Conservation (phyloP, 2,888 invertebrate species). For the Heliconius ismenius region DNA sequence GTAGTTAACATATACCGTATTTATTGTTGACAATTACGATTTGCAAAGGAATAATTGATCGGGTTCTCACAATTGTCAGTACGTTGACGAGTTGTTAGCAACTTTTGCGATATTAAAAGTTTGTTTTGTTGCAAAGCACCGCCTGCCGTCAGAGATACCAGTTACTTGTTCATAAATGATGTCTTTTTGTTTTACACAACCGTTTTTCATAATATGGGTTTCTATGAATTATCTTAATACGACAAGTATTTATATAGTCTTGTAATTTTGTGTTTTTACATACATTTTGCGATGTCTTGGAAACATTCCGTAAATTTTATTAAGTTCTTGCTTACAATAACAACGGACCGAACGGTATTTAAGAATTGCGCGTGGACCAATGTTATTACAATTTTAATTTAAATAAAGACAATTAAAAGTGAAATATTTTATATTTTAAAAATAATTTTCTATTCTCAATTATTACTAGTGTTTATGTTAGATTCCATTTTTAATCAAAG, state of each 20-base stretch:
- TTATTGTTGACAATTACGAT: conserved; percentile 78
- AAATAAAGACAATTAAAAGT: neutral
- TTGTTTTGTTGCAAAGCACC: conserved; percentile 60
- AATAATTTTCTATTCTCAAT: conserved; percentile 47
- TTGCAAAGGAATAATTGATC: conserved; percentile 78
- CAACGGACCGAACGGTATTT: conserved; percentile 60
- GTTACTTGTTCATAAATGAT: conserved; percentile 56
- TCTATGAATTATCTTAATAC: conserved; percentile 70
- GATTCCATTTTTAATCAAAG: conserved; percentile 54
- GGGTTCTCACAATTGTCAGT: conserved; percentile 81
- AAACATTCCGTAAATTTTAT: conserved; percentile 56
- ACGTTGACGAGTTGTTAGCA: conserved; percentile 69
- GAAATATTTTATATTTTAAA: conserved; percentile 24
- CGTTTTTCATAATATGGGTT: conserved; percentile 57
- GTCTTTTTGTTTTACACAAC: conserved; percentile 56
- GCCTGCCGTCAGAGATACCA: conserved; percentile 55
- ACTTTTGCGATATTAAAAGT: conserved; percentile 68
- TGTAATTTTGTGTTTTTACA: conserved; percentile 56
- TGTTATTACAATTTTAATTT: neutral
- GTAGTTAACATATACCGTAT: conserved; percentile 71
- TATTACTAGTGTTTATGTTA: conserved; percentile 48
- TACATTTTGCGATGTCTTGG: conserved; percentile 53
- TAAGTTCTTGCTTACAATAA: conserved; percentile 58
- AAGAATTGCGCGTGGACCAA: conserved; percentile 45
- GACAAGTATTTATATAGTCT: conserved; percentile 70